A percentile compares a stretch with the other conserved stretches of the same genome.
Evolutionary conservation across 2,797 vertebrate genomes (phyloP).

Genomic region (Peromyscus melanophrys): DNA sequence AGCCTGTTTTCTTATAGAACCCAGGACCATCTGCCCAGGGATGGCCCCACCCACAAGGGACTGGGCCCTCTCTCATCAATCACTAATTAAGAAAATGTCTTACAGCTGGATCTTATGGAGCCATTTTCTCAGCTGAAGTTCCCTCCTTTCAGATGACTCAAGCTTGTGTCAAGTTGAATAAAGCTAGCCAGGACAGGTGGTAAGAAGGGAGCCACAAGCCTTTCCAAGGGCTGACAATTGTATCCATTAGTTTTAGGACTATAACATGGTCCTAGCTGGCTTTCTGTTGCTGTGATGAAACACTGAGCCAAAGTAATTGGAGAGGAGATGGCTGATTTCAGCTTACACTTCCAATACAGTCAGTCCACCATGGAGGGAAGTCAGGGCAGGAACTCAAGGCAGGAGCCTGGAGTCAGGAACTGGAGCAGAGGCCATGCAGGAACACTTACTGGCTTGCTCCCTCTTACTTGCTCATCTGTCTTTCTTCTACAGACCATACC

Average conservation of each 20-base stretch:
- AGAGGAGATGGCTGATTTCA: neutral
- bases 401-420: neutral
- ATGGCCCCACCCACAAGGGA: no score
- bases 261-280: neutral
- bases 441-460: no score
- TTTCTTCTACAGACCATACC: neutral
- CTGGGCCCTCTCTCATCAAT: neutral
- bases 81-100: neutral
- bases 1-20: neutral
- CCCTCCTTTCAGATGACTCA: neutral
- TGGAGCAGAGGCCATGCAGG: no score
- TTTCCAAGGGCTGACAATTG: neutral
- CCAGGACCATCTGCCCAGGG: neutral
- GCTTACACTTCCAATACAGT: neutral
- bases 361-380: neutral
- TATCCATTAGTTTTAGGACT: neutral
- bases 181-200: neutral
- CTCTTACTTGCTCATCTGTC: neutral
- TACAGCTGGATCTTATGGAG: neutral
- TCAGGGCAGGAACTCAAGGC: neutral
- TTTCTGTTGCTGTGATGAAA: neutral
- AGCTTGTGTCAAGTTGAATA: no score
- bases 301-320: no score
- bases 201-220: fast-evolving
- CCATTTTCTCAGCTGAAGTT: neutral